Percentiles rank a stretch among this genome's conserved stretches.
Conservation (phyloP, 2,888 invertebrate genomes). For the Campoletis raptor region DNA sequence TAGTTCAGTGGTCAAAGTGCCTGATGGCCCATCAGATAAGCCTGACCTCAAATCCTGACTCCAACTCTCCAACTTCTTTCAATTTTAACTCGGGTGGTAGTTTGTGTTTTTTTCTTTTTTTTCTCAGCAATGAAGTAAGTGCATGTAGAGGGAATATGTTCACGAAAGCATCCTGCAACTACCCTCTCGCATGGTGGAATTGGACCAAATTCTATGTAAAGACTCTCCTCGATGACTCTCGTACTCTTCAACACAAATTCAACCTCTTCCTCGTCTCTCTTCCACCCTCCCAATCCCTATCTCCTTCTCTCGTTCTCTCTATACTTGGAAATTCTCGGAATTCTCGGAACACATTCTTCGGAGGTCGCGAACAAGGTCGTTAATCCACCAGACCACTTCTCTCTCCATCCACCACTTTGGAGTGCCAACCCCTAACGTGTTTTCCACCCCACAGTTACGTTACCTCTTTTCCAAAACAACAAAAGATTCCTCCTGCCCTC, state of each 20-base stretch:
- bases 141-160: background rate
- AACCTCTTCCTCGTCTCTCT: background rate
- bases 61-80: background rate
- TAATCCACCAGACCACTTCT: conserved; percentile 55
- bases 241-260: conserved; percentile 17
- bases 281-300: conserved; percentile 1
- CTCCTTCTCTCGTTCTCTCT: background rate
- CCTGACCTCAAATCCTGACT: background rate
- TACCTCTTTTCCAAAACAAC: conserved; percentile 27
- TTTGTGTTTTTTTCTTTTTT: background rate
- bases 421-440: conserved; percentile 62
- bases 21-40: background rate
- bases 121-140: background rate
- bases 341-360: conserved; percentile 65
- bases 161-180: background rate
- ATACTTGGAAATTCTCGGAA: conserved; percentile 56
- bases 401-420: conserved; percentile 38
- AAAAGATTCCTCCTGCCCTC: conserved; percentile 1
- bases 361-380: conserved; percentile 67
- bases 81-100: background rate
- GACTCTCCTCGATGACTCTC: conserved; percentile 5
- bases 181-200: background rate
- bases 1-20: conserved; percentile 7
- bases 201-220: conserved; percentile 6
- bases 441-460: conserved; percentile 44